phyloP scores from a whole-genome alignment of 23 tunicate species.

The Clavelina lepadiformis region DNA sequence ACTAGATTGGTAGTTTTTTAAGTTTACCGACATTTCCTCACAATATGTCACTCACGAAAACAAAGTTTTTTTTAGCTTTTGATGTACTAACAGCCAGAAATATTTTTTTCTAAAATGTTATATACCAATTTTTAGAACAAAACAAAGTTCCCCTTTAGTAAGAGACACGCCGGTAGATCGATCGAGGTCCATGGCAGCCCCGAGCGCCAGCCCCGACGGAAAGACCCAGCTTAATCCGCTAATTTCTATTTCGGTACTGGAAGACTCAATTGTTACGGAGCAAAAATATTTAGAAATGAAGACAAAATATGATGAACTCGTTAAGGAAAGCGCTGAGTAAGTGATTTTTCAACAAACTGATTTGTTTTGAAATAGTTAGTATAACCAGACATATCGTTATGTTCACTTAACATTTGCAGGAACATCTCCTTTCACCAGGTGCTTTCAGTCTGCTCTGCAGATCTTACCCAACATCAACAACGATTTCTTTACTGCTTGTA shows the following conservation, averaged over 20 bases:
- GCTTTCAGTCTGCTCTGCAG: slow-evolving; percentile 8
- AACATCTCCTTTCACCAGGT: slow-evolving; percentile 33
- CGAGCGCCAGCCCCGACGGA: slow-evolving; percentile 88
- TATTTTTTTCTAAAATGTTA: neutral
- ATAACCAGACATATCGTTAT: too few species aligned
- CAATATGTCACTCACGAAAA: too few species aligned
- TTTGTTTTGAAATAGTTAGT: neutral
- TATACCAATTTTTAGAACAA: slow-evolving; percentile 1
- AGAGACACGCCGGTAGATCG: slow-evolving; percentile 71
- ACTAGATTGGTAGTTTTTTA: too few species aligned
- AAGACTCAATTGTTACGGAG: slow-evolving; percentile 19
- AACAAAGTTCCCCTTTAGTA: slow-evolving; percentile 30
- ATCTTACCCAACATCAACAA: slow-evolving; percentile 16
- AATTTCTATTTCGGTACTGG: slow-evolving; percentile 28
- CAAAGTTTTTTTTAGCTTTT: too few species aligned
- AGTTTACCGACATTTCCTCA: too few species aligned
- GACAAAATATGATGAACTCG: slow-evolving; percentile 32
- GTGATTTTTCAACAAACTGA: neutral
- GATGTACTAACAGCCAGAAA: neutral
- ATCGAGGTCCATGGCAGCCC: slow-evolving; percentile 91
- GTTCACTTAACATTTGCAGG: slow-evolving; percentile 1
- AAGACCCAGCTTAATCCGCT: slow-evolving; percentile 48
- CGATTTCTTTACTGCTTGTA: slow-evolving; percentile 28
- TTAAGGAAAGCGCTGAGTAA: slow-evolving; percentile 44
- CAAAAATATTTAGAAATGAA: slow-evolving; percentile 16